Evolutionary conservation across 2,113 vertebrate genomes (phyloP).

Genomic region (Dromaius novaehollandiae): DNA sequence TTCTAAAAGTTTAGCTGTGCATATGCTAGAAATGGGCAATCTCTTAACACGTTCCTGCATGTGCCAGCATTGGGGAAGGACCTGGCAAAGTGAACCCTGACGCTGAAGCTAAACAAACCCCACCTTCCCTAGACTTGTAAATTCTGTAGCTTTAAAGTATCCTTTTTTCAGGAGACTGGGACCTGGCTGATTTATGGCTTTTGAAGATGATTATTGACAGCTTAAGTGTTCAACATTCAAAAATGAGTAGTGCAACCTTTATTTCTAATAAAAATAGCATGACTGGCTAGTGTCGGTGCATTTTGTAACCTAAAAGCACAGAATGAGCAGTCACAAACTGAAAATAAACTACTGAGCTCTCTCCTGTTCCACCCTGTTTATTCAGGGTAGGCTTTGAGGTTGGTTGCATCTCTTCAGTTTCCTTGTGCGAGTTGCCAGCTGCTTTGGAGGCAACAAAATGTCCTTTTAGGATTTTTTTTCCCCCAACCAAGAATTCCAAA

Average conservation of each 20-base stretch:
- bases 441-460: neutral
- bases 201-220: neutral
- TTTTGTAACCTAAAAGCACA: neutral
- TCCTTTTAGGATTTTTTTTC: neutral
- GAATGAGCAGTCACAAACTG: neutral
- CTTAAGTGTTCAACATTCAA: neutral
- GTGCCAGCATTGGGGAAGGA: neutral
- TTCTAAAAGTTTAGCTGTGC: neutral
- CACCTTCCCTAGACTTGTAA: neutral
- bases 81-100: neutral
- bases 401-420: neutral
- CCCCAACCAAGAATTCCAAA: neutral
- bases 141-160: neutral
- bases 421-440: neutral
- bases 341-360: neutral
- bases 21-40: neutral
- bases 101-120: neutral
- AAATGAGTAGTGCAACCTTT: neutral
- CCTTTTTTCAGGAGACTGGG: neutral
- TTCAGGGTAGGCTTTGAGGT: neutral
- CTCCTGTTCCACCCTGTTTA: neutral
- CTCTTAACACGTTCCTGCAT: neutral
- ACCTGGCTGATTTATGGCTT: neutral
- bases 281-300: neutral
- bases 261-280: neutral